Percentiles rank a stretch among this genome's conserved stretches.
Conservation (phyloP, 2,113 vertebrate species). For the Mesitornis unicolor region DNA sequence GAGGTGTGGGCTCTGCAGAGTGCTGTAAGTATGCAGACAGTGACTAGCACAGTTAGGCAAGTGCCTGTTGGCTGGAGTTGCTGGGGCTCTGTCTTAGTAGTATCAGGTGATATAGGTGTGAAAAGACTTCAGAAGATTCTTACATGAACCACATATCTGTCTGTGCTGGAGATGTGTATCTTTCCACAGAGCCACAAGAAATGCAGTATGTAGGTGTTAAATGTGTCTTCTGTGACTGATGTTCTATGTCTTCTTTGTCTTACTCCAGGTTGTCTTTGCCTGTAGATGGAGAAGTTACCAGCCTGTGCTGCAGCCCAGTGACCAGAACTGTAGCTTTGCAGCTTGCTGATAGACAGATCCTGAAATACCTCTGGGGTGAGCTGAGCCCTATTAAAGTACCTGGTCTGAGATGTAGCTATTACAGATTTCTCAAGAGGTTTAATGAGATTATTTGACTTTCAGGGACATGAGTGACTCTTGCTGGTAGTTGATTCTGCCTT, state of each 20-base stretch:
- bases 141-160: neutral
- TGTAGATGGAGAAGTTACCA: constrained; percentile 83
- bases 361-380: constrained; percentile 87
- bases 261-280: constrained; percentile 73
- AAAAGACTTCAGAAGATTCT: neutral
- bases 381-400: neutral
- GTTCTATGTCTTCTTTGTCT: neutral
- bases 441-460: neutral
- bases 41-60: neutral
- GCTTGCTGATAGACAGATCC: constrained; percentile 80
- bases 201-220: neutral
- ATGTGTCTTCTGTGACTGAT: neutral
- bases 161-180: neutral
- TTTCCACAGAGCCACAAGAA: neutral
- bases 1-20: neutral
- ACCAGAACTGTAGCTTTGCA: constrained; percentile 83
- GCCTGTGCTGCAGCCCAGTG: constrained; percentile 74
- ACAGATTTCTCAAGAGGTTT: neutral
- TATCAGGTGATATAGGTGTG: neutral
- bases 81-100: neutral
- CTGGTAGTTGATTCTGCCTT: neutral
- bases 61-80: neutral
- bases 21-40: neutral
- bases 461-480: neutral
- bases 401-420: neutral